Base-by-base conservation (phyloP, 1,140 invertebrate species). In the Zaprionus africanus region DNA sequence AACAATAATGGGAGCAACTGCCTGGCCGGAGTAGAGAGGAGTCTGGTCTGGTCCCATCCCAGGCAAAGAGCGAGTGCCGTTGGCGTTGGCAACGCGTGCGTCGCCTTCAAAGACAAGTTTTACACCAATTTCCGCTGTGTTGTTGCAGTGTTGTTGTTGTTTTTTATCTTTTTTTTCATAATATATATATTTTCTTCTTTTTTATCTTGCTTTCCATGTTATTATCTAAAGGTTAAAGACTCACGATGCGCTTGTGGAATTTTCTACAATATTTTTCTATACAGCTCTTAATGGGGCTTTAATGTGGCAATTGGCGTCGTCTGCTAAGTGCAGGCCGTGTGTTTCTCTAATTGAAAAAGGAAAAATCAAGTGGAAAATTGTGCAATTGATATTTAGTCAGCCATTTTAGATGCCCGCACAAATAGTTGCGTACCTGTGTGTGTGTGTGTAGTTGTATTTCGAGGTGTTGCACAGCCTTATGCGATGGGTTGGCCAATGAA, bases 181-280 rank as follows among this genome's bases (percentile, higher is more conserved):
- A 46, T 73, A 54, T 46, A 57, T 69, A 57, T 51, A 51, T 58
- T n/a, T 75, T 31, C 9, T 53, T 22, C 34, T 41, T 17, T 56
- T 59, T 53, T 65, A 60, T 65, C 67, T 49, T 31, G 75, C 74
- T 74, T 63, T 75, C 43, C 41, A 59, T 61, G 64, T 36, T 76
- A 60, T 71, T 81, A 70, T 64, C 72, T 60, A 86, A 86, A 86
- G 82, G 82, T 86, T 86, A 86, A 86, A 87, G 83, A 86, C 82
- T 79, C 68, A 66, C 62, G 75, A 77, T 77, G 70, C 70, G 70
- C 63, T 46, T 79, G 76, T 69, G 79, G 79, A 85, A 82, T 82
- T 86, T 76, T 65, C 77, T 82, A 68, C 68, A 78, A 76, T 76
- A 61, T 64, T 82, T 82, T 79, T 41, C 53, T 63, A 58, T 67